Conservation (phyloP, 1,140 invertebrate species). For the Anoplolepis gracilipes region DNA sequence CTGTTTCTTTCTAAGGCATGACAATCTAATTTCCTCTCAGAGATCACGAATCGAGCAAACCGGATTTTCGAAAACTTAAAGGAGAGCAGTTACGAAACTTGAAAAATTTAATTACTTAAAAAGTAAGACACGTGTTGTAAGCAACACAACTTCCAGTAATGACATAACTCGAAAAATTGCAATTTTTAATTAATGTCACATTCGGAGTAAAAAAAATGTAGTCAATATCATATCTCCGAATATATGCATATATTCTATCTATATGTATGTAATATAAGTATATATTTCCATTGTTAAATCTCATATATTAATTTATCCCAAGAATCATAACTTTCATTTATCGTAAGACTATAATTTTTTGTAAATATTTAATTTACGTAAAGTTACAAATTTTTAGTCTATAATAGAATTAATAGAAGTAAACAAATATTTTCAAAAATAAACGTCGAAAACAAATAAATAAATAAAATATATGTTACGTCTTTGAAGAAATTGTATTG, state of each 20-base stretch:
- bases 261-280: too few relatives aligned
- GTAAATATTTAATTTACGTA: not conserved
- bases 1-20: not conserved
- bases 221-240: not conserved
- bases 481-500: conserved; percentile 1
- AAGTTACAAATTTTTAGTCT: not conserved
- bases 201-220: not conserved
- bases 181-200: not conserved
- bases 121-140: not conserved
- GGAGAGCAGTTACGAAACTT: not conserved
- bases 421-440: not conserved
- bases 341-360: not conserved
- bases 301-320: not conserved
- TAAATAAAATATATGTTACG: not conserved
- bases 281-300: conserved; percentile 4
- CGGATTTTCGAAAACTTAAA: not conserved
- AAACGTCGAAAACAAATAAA: not conserved
- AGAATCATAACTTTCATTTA: not conserved
- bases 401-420: not conserved
- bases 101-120: not conserved
- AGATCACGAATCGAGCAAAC: not conserved
- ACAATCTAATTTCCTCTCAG: not conserved
- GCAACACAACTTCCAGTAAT: not conserved
- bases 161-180: not conserved
- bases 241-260: too few relatives aligned